These are phyloP conservation scores for Brachyptera putata DNA, from an alignment of 2,888 invertebrate genomes.

Conservation along the genomic window DNA sequence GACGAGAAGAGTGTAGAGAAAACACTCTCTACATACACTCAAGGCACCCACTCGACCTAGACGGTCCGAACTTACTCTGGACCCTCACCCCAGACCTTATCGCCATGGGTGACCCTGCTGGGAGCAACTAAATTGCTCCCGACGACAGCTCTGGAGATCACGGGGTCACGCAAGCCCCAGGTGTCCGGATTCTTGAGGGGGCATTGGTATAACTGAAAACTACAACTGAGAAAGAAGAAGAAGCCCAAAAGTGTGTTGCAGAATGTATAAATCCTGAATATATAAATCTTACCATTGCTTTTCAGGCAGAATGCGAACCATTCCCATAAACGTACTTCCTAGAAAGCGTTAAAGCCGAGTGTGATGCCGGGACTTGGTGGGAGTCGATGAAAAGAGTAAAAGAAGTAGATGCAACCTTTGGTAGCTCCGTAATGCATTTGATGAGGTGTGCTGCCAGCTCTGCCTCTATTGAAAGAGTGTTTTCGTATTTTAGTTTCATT, in stretches of 20 bases:
- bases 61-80: too few species aligned
- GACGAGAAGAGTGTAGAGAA: too few species aligned
- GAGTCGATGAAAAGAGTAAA: not conserved
- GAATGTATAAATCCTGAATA: not conserved
- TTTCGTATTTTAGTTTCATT: not conserved
- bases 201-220: too few species aligned
- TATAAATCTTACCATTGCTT: not conserved
- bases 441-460: slow-evolving; percentile 2
- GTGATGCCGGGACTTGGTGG: not conserved
- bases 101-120: too few species aligned
- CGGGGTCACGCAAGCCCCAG: too few species aligned
- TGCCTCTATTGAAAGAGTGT: slow-evolving; percentile 1
- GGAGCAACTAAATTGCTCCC: too few species aligned
- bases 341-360: not conserved
- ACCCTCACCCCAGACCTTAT: too few species aligned
- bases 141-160: too few species aligned
- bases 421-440: not conserved
- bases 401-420: not conserved
- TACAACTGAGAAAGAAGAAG: not conserved
- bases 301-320: not conserved
- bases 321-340: not conserved
- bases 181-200: too few species aligned
- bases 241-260: not conserved
- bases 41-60: too few species aligned
- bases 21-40: too few species aligned